Conservation (phyloP, 2,113 vertebrate genomes). For the Myotis lucifugus region DNA sequence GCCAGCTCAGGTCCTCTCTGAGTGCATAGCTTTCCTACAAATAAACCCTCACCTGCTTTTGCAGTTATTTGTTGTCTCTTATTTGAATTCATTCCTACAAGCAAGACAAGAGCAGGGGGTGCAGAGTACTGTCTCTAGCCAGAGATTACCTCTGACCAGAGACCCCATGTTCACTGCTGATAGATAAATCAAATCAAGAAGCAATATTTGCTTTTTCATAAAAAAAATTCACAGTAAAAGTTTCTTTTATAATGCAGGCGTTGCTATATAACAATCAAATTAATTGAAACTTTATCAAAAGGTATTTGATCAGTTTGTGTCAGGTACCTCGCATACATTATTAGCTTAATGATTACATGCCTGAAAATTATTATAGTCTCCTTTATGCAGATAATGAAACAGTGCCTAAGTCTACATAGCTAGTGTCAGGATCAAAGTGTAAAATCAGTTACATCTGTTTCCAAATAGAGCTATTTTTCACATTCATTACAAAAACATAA, state of each 20-base stretch:
- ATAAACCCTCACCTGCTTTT: too few relatives aligned
- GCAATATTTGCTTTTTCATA: neutral
- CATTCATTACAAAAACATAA: neutral
- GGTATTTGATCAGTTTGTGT: neutral
- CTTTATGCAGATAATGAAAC: neutral
- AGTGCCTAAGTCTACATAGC: neutral
- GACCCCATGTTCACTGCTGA: too few relatives aligned
- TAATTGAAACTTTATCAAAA: neutral
- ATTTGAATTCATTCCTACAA: too few relatives aligned
- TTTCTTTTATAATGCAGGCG: neutral
- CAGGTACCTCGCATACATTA: neutral
- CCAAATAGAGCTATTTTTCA: neutral
- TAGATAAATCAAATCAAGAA: neutral
- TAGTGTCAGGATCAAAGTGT: neutral
- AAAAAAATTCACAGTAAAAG: neutral
- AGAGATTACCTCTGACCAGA: too few relatives aligned
- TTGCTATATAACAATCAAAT: neutral
- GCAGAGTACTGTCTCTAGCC: too few relatives aligned
- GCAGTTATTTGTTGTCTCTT: too few relatives aligned
- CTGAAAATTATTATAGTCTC: neutral
- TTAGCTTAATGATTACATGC: neutral
- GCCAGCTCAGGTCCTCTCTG: too few relatives aligned
- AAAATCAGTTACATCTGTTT: neutral
- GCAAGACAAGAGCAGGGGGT: too few relatives aligned
- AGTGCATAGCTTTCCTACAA: too few relatives aligned